Evolutionary conservation across 2,888 invertebrate genomes (phyloP), one percentile per base, ranked within the genome.

Genomic region (Melolontha melolontha): DNA sequence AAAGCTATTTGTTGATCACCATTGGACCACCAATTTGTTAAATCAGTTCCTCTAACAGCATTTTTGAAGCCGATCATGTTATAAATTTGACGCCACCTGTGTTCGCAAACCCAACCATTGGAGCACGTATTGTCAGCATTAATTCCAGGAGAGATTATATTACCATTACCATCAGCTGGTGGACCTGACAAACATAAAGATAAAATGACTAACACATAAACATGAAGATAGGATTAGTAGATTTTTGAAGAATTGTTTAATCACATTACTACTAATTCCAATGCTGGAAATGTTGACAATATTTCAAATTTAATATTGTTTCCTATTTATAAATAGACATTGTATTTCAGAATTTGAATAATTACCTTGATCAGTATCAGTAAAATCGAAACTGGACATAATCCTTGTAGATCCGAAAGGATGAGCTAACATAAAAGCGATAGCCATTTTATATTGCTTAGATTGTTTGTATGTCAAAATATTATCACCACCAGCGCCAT

Each of bases 401-500:
- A 96, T 83, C 55, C 93, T 88, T 0, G 93, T 90, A 68, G 88
- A 85, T 0, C 93, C 93, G 73, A 93, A 94, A 0, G 93, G 91
- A 86, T 92, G 92, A 0, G 96, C 94, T 81, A 97, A 85, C 89
- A 92, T 94, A 81, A 95, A 96, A 0, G 93, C 94, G 1, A 90
- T 90, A 0, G 95, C 96, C 85, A 87, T 87, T 74, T 83, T 93
- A 82, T 94, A 94, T 44, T 85, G 84, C 74, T 85, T 89, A 0
- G 91, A 42, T 0, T 84, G 79, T 77, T 92, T 92, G 81, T 92
- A 89, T 16, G 69, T 69, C 14, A 69, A 44, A 2, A 90, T 93
- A 2, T 94, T 83, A 50, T 92, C 88, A 57, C 82, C 77, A 5
- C 85, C 86, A 52, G 87, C 90, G 1, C 65, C 65, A 29, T 69